Evolutionary conservation across 2,797 vertebrate genomes (phyloP).

Genomic region (Hirundo rustica): DNA sequence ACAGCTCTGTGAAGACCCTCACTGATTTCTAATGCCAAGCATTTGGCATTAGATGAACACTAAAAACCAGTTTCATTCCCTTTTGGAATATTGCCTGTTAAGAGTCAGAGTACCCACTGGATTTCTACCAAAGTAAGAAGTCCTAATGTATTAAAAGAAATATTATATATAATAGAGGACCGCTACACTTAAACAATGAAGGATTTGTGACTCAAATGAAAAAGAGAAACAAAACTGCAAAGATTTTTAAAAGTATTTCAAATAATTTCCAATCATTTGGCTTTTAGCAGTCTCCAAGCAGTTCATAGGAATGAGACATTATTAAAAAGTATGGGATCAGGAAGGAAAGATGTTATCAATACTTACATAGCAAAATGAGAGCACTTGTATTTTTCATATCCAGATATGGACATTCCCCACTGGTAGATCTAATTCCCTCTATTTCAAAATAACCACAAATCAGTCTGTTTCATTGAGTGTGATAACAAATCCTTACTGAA

Average conservation of each 20-base stretch:
- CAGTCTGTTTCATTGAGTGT: not conserved
- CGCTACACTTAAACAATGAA: not conserved
- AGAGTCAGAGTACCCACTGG: not conserved
- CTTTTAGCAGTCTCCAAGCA: not conserved
- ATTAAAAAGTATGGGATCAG: not conserved
- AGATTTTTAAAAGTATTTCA: not conserved
- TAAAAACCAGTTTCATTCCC: not conserved
- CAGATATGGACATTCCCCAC: not conserved
- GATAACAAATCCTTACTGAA: not conserved
- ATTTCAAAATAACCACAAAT: not conserved
- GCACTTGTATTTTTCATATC: not conserved
- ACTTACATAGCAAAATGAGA: not conserved
- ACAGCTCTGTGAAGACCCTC: not conserved
- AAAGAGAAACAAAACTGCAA: not conserved
- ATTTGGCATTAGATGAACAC: not conserved
- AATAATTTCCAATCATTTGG: not conserved
- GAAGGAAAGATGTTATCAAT: not conserved
- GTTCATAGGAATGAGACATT: not conserved
- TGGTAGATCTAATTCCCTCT: not conserved
- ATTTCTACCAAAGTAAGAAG: not conserved
- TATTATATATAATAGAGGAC: not conserved
- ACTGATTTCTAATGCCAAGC: not conserved
- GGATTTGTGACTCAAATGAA: not conserved
- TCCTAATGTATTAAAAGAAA: not conserved
- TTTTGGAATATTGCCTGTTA: not conserved